Evolutionary conservation across 2,113 vertebrate species (phyloP).

Genomic region (Elaphurus davidianus): DNA sequence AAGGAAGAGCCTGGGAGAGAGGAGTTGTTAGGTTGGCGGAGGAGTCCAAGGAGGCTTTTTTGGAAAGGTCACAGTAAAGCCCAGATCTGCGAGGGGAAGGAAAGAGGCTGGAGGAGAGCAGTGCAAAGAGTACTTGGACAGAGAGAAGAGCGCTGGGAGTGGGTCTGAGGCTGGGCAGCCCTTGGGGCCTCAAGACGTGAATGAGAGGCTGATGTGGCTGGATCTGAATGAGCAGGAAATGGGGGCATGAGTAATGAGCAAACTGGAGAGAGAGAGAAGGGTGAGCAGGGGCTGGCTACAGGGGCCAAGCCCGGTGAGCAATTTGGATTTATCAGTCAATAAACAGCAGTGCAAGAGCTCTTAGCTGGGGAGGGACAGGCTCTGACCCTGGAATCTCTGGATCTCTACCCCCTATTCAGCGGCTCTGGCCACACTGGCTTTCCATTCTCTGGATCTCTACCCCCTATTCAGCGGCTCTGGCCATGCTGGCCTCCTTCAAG

Average conservation of each 20-base stretch:
- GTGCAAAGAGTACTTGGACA: not conserved
- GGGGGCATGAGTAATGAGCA: not conserved
- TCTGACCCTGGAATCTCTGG: too few species aligned
- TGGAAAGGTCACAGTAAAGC: not conserved
- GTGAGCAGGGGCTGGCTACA: not conserved
- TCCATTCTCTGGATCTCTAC: not conserved
- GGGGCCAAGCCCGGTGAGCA: not conserved
- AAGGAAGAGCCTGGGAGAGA: not conserved
- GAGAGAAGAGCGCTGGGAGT: not conserved
- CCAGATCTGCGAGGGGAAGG: not conserved
- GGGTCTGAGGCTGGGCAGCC: not conserved
- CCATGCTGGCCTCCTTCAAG: not conserved
- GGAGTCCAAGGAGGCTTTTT: not conserved
- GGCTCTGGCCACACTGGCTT: fast-evolving
- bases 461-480: not conserved
- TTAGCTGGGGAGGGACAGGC: not conserved
- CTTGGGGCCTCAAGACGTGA: not conserved
- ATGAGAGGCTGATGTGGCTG: not conserved
- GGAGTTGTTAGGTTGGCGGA: not conserved
- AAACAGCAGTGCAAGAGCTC: not conserved
- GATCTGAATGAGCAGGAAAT: not conserved
- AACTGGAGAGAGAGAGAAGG: not conserved
- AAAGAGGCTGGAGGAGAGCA: not conserved
- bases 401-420: not conserved
- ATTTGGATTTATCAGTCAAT: not conserved